A percentile compares a stretch with the other conserved stretches of the same genome.
These are phyloP conservation scores for Spilogale gracilis DNA, from an alignment of 2,113 vertebrate genomes.

Conservation along the genomic window DNA sequence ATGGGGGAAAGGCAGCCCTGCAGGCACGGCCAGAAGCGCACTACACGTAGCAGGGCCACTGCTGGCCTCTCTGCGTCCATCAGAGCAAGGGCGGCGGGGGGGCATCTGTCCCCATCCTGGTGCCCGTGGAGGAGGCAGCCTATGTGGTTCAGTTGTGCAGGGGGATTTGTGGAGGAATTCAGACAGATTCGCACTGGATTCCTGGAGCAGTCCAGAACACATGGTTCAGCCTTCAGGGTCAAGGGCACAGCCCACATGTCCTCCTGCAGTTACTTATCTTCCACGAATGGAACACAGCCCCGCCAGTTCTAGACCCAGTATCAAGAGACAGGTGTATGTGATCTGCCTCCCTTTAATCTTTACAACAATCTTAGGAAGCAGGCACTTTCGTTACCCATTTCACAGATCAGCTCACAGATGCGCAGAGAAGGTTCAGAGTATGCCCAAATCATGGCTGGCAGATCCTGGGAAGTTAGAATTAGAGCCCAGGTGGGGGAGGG, in stretches of 20 bases:
- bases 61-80: background rate
- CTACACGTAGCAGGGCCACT: fast-evolving
- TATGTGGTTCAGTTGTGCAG: background rate
- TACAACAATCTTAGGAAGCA: background rate
- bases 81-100: background rate
- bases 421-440: background rate
- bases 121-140: background rate
- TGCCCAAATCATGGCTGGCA: background rate
- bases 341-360: background rate
- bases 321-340: background rate
- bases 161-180: background rate
- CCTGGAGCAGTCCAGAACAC: background rate
- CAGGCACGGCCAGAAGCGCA: background rate
- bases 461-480: background rate
- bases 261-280: background rate
- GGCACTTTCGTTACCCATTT: background rate
- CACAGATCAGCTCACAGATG: background rate
- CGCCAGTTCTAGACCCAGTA: background rate
- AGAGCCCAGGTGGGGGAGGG: background rate
- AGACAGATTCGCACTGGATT: background rate
- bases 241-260: background rate
- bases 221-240: background rate
- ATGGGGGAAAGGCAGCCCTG: background rate
- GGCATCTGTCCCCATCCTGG: background rate
- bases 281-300: background rate